Evolutionary conservation across 2,888 invertebrate species (phyloP).

Genomic region (Tetanocera ferruginea): DNA sequence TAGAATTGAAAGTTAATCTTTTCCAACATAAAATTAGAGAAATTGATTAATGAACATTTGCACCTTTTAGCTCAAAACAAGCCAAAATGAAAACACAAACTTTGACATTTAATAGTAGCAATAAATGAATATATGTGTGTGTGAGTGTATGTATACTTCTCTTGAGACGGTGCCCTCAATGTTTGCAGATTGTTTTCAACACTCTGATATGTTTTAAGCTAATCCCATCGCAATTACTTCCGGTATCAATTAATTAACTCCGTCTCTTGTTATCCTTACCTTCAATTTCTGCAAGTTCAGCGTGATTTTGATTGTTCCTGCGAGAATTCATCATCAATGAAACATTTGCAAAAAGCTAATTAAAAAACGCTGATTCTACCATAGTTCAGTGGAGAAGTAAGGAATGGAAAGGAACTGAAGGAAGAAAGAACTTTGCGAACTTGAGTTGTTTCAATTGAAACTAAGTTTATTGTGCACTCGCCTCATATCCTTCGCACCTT

Average conservation of each 20-base stretch:
- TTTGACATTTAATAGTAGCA: too few species aligned
- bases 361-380: slow-evolving; percentile 9
- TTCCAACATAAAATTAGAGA: too few species aligned
- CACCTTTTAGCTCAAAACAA: too few species aligned
- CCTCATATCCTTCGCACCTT: background rate
- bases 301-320: slow-evolving; percentile 5
- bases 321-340: background rate
- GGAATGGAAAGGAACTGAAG: background rate
- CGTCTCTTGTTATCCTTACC: background rate
- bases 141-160: too few species aligned
- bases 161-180: too few species aligned
- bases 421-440: background rate
- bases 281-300: background rate
- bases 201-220: background rate
- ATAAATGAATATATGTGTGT: too few species aligned
- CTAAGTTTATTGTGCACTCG: background rate
- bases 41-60: too few species aligned
- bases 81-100: too few species aligned
- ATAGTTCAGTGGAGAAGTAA: background rate
- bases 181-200: too few species aligned
- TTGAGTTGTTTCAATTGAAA: slow-evolving; percentile 16
- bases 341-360: slow-evolving; percentile 7
- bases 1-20: too few species aligned
- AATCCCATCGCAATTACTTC: background rate
- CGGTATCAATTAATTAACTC: slow-evolving; percentile 8